phyloP scores from a whole-genome alignment of 1,140 invertebrate species.

The Vanessa atalanta region DNA sequence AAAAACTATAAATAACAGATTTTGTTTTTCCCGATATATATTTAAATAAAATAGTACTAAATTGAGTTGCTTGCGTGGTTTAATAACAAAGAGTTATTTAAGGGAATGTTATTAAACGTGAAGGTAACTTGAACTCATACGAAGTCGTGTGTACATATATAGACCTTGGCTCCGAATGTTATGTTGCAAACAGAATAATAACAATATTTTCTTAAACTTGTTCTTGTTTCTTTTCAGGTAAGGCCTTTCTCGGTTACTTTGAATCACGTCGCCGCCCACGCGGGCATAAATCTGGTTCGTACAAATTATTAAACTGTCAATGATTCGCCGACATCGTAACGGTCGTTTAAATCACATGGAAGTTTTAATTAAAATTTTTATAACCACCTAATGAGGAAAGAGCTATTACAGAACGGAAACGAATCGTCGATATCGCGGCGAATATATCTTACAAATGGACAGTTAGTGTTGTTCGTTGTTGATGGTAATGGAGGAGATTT shows the following conservation, averaged over 20 bases:
- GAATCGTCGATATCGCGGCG: constrained; percentile 10
- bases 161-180: neutral
- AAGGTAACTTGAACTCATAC: neutral
- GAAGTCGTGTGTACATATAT: neutral
- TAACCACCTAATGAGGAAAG: constrained; percentile 10
- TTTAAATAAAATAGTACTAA: neutral
- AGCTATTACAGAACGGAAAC: constrained; percentile 22
- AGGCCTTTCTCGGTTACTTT: neutral
- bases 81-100: neutral
- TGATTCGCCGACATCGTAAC: constrained; percentile 10
- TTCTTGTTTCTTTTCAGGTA: constrained; percentile 9
- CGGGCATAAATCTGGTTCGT: neutral
- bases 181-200: neutral
- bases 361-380: constrained; percentile 15
- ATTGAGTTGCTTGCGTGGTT: neutral
- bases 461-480: neutral
- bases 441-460: constrained; percentile 7
- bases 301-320: constrained; percentile 6
- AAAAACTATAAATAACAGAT: too few species aligned
- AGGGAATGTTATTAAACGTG: neutral
- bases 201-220: neutral
- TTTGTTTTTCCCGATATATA: neutral
- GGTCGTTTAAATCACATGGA: neutral
- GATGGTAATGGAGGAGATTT: constrained; percentile 9
- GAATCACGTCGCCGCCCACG: constrained; percentile 6